Percentiles rank a stretch among this genome's conserved stretches.
These are phyloP conservation scores for Rhagium mordax DNA, from an alignment of 2,888 invertebrate species.

Conservation along the genomic window DNA sequence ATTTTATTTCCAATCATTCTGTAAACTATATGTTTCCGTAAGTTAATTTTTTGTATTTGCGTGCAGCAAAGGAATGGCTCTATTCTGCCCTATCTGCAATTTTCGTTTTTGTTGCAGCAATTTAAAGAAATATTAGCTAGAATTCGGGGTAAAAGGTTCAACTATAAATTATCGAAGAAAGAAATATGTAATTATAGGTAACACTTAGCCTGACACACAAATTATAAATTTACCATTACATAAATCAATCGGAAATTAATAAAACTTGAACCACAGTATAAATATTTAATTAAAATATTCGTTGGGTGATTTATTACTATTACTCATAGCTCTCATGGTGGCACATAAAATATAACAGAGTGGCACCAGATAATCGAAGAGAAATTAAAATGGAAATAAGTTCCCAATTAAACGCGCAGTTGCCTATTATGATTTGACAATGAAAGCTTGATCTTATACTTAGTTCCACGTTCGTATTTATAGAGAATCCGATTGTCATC, in stretches of 20 bases:
- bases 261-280: conserved; percentile 20
- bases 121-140: too few relatives aligned
- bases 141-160: neutral
- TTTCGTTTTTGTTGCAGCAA: too few relatives aligned
- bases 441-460: neutral
- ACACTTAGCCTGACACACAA: conserved; percentile 12
- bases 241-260: conserved; percentile 33
- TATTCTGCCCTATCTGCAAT: too few relatives aligned
- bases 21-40: too few relatives aligned
- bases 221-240: conserved; percentile 12
- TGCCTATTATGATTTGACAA: neutral
- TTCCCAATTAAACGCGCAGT: neutral
- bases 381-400: neutral
- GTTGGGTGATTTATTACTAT: conserved; percentile 16
- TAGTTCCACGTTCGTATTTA: neutral
- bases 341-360: neutral
- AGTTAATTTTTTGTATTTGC: too few relatives aligned
- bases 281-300: conserved; percentile 26
- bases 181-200: neutral
- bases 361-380: neutral
- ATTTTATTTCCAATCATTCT: too few relatives aligned
- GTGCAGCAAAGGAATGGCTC: too few relatives aligned
- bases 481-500: neutral
- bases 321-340: neutral
- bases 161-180: neutral